Conservation (phyloP, 1,140 invertebrate genomes). For the Maconellicoccus hirsutus region DNA sequence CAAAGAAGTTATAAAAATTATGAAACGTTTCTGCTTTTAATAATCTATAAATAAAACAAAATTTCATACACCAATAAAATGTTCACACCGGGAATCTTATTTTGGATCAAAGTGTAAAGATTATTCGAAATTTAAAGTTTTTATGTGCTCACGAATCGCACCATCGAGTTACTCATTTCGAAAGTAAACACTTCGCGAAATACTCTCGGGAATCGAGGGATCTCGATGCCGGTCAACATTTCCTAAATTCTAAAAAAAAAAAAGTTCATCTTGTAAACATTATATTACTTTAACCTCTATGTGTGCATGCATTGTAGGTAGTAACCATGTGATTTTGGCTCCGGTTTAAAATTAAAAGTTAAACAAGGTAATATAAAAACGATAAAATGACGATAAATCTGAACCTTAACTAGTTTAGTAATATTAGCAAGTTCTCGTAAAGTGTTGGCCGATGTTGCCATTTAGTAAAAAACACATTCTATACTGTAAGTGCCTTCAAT, state of each 20-base stretch:
- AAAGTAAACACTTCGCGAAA: background rate
- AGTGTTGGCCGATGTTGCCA: background rate
- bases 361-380: constrained; percentile 9
- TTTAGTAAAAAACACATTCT: no score
- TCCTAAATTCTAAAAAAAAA: background rate
- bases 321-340: background rate
- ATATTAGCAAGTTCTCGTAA: background rate
- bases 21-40: no score
- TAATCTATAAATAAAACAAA: no score
- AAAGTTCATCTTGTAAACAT: background rate
- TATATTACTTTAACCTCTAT: background rate
- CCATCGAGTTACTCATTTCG: background rate
- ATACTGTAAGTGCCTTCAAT: no score
- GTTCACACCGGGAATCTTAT: no score
- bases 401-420: constrained; percentile 5
- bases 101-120: background rate
- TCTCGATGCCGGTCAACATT: constrained; percentile 2
- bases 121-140: background rate
- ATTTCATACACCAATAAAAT: no score
- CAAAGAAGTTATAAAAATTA: no score
- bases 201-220: background rate
- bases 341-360: constrained; percentile 4
- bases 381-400: constrained; percentile 1
- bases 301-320: background rate
- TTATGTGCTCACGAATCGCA: background rate